Conservation (phyloP, 2,113 vertebrate species). For the Uropsilus gracilis region DNA sequence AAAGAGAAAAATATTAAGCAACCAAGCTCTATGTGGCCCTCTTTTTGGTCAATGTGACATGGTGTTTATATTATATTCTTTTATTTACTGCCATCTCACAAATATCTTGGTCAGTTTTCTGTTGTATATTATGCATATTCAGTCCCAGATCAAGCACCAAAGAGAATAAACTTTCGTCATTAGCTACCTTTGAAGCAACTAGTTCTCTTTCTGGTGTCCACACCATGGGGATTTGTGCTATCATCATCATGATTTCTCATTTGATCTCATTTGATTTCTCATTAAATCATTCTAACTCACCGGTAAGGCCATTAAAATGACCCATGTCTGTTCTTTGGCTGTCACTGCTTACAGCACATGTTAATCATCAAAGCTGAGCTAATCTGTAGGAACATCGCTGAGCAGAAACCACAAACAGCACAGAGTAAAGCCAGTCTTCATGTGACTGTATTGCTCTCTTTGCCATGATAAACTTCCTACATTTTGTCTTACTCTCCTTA, state of each 20-base stretch:
- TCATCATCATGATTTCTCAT: not conserved
- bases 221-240: not conserved
- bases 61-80: not conserved
- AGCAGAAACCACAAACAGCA: slow-evolving; percentile 38
- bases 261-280: not conserved
- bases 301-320: not conserved
- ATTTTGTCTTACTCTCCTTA: not conserved
- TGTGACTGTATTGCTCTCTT: not conserved
- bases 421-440: not conserved
- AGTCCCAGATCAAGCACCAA: not conserved
- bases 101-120: not conserved
- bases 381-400: not conserved
- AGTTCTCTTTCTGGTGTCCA: not conserved
- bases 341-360: not conserved
- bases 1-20: not conserved
- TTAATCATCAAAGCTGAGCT: not conserved
- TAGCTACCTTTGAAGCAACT: not conserved
- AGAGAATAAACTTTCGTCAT: not conserved
- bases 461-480: not conserved
- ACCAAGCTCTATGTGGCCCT: not conserved
- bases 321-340: not conserved
- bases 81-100: not conserved
- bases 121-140: not conserved
- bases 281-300: not conserved
- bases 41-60: not conserved